These are phyloP conservation scores for Hymenochirus boettgeri DNA, from an alignment of 2,113 vertebrate species.

Conservation along the genomic window DNA sequence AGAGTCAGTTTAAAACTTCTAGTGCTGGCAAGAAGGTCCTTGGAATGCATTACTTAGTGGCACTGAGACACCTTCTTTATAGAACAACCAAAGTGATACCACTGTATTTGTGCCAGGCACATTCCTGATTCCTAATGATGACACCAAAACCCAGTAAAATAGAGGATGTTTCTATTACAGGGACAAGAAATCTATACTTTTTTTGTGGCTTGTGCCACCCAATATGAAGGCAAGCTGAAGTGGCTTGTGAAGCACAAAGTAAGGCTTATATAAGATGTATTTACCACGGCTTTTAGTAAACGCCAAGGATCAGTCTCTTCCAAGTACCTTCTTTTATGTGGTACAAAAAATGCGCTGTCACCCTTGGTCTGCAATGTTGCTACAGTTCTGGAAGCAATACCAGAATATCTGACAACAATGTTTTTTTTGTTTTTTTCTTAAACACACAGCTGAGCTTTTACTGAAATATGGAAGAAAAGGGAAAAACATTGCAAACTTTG, in stretches of 20 bases:
- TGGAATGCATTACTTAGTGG: conserved; percentile 26
- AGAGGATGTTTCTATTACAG: conserved; percentile 8
- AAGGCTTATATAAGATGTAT: neutral
- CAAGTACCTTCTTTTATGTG: no score
- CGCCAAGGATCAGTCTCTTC: neutral
- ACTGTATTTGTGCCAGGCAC: conserved; percentile 12
- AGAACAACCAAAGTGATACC: conserved; percentile 13
- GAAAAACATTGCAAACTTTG: no score
- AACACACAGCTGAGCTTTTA: no score
- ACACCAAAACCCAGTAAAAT: conserved; percentile 12
- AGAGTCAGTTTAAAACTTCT: conserved; percentile 13
- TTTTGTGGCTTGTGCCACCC: conserved; percentile 21
- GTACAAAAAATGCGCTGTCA: no score
- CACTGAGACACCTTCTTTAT: conserved; percentile 24
- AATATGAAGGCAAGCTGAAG: neutral
- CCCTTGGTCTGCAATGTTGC: no score
- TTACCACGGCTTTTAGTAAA: conserved; percentile 9
- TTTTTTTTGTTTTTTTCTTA: no score
- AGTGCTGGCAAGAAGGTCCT: conserved; percentile 13
- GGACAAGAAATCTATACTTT: conserved; percentile 18
- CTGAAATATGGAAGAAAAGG: no score
- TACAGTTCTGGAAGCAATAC: no score
- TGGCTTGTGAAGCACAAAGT: neutral
- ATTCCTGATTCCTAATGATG: conserved; percentile 23
- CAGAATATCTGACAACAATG: no score